A percentile compares a stretch with the other conserved stretches of the same genome.
Conservation (phyloP, 2,888 invertebrate genomes). For the Nowickia ferox region DNA sequence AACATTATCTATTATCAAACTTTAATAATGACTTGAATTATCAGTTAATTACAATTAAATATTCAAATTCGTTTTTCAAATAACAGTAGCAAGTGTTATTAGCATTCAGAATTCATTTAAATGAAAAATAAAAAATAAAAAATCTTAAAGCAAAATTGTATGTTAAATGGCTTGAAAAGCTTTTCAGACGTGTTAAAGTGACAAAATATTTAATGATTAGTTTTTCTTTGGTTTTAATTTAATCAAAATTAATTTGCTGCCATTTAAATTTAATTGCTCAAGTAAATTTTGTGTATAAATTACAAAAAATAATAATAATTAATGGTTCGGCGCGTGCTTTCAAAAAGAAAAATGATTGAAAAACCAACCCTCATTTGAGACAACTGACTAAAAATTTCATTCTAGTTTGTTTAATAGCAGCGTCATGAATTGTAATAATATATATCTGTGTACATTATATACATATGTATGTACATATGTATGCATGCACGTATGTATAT, state of each 20-base stretch:
- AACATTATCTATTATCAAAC: too few relatives aligned
- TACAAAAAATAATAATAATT: conserved; percentile 42
- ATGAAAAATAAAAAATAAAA: neutral
- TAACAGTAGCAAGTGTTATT: too few relatives aligned
- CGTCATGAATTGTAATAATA: conserved; percentile 57
- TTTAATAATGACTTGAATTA: too few relatives aligned
- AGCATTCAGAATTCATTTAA: neutral
- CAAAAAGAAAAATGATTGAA: neutral
- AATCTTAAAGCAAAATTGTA: neutral
- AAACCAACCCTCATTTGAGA: conserved; percentile 30
- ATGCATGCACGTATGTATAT: too few relatives aligned
- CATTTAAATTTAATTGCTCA: conserved; percentile 61
- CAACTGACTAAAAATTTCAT: conserved; percentile 18
- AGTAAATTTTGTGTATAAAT: conserved; percentile 53
- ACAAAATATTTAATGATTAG: conserved; percentile 43
- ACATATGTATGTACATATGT: too few relatives aligned
- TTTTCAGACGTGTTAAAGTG: conserved; percentile 42
- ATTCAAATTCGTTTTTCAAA: too few relatives aligned
- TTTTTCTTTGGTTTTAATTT: conserved; percentile 21
- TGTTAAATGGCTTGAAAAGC: neutral
- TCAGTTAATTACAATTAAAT: too few relatives aligned
- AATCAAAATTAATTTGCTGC: conserved; percentile 61
- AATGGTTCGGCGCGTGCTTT: conserved; percentile 63
- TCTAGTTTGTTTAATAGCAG: conserved; percentile 48
- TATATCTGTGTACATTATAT: too few relatives aligned